Percentiles rank a stretch among this genome's conserved stretches.
Conservation (phyloP, 2,113 vertebrate genomes). For the Caretta caretta region DNA sequence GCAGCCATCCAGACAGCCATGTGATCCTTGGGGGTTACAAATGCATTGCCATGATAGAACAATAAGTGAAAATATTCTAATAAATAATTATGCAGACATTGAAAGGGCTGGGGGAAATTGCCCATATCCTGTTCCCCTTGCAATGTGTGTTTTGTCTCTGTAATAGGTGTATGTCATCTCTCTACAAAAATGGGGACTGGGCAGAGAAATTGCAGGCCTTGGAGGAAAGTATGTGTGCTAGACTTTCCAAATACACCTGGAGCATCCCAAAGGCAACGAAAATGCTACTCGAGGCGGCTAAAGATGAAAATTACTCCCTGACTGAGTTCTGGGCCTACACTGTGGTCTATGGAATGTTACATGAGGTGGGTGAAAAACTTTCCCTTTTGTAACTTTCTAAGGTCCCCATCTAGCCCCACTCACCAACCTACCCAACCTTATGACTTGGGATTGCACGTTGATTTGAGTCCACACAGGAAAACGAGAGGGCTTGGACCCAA, state of each 20-base stretch:
- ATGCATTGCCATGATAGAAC: background rate
- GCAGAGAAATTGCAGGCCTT: background rate
- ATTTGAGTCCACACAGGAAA: no score
- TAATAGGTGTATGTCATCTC: background rate
- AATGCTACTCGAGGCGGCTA: background rate
- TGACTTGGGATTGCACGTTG: no score
- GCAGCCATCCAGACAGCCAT: background rate
- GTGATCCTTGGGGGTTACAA: background rate
- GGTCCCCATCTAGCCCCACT: background rate
- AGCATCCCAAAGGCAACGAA: background rate
- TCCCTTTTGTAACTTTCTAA: background rate
- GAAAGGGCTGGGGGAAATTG: background rate
- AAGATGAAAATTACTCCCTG: background rate
- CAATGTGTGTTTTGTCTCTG: background rate
- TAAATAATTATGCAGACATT: background rate
- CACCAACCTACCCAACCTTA: background rate
- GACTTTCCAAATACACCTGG: background rate
- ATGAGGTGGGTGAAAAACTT: background rate
- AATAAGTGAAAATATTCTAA: background rate
- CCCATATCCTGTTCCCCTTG: background rate
- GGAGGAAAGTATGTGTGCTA: background rate
- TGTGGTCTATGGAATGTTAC: background rate
- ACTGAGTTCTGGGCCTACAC: background rate
- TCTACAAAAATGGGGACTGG: background rate
- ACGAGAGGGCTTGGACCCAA: no score